A percentile compares a stretch with the other conserved stretches of the same genome.
Evolutionary conservation across 37 sponge, comb jelly and placozoan genomes (phyloP).

Genomic region (Beroe ovata): DNA sequence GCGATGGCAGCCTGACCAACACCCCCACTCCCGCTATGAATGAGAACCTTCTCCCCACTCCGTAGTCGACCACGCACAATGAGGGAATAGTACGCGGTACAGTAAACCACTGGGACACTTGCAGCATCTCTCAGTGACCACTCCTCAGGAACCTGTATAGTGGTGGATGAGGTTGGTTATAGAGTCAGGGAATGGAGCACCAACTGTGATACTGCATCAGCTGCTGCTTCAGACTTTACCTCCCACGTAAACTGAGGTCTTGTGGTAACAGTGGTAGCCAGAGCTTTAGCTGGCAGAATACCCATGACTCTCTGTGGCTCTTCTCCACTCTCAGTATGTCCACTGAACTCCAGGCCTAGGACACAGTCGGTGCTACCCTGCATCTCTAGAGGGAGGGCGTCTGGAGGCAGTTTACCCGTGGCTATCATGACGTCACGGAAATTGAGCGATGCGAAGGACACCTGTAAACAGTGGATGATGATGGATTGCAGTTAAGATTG

Average conservation of each 20-base stretch:
- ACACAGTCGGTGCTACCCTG: conserved; percentile 67
- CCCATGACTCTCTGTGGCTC: conserved; percentile 33
- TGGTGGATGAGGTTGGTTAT: too few relatives aligned
- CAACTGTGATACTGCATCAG: too few relatives aligned
- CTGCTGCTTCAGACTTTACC: background rate
- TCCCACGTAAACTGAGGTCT: conserved; percentile 47
- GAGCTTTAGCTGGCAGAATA: conserved; percentile 61
- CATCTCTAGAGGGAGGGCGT: conserved; percentile 64
- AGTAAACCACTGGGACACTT: conserved; percentile 65
- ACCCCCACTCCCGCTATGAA: conserved; percentile 67
- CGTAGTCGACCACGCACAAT: conserved; percentile 59
- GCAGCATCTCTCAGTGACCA: conserved; percentile 62
- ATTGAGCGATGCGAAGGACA: conserved; percentile 63
- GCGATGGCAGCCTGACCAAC: conserved; percentile 68
- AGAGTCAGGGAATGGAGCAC: too few relatives aligned
- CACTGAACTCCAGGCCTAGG: conserved; percentile 66
- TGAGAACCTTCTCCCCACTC: conserved; percentile 41
- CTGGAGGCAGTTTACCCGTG: conserved; percentile 67
- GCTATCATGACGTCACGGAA: conserved; percentile 68
- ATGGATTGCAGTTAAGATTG: too few relatives aligned
- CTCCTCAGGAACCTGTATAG: conserved; percentile 25
- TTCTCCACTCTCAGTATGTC: background rate
- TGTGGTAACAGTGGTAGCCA: conserved; percentile 64
- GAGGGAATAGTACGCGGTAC: conserved; percentile 63
- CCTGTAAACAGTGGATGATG: too few relatives aligned